Evolutionary conservation across 2,888 invertebrate species (phyloP).

Genomic region (Andrena trimmerana): DNA sequence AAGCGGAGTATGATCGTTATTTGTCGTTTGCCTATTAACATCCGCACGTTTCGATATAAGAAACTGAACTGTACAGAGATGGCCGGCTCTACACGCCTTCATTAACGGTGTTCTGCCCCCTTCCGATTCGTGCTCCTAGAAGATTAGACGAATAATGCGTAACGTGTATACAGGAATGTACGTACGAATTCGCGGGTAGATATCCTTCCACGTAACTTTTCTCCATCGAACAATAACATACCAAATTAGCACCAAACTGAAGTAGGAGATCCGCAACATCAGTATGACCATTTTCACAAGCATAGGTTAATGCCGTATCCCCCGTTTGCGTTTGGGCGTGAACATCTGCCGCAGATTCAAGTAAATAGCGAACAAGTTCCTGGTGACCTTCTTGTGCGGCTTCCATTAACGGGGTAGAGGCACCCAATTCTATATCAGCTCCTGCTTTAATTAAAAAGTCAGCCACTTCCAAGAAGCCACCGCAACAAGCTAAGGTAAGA

Average conservation of each 20-base stretch:
- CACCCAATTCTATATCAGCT: constrained; percentile 97
- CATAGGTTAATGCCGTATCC: constrained; percentile 98
- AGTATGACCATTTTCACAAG: constrained; percentile 99
- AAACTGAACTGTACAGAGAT: constrained; percentile 98
- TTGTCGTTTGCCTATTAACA: constrained; percentile 95
- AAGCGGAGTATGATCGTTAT: constrained; percentile 98
- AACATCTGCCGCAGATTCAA: constrained; percentile 95
- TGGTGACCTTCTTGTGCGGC: constrained; percentile 99
- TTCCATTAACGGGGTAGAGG: constrained; percentile 99
- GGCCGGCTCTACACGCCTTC: constrained; percentile 99
- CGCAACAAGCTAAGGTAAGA: constrained; percentile 96
- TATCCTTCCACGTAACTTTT: background rate
- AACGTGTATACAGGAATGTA: background rate
- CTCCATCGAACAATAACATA: constrained; percentile 79
- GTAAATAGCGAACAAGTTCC: constrained; percentile 95
- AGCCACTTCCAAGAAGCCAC: constrained; percentile 97
- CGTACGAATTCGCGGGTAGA: background rate
- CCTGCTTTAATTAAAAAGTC: constrained; percentile 98
- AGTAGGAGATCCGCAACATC: constrained; percentile 97
- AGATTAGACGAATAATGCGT: background rate
- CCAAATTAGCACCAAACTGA: constrained; percentile 95
- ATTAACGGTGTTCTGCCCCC: constrained; percentile 98
- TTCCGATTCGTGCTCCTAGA: constrained; percentile 96
- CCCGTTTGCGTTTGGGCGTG: constrained; percentile 98
- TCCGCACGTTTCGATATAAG: constrained; percentile 95